Percentiles rank a stretch among this genome's conserved stretches.
Conservation (phyloP, 2,888 invertebrate genomes). For the Idaea dimidiata region DNA sequence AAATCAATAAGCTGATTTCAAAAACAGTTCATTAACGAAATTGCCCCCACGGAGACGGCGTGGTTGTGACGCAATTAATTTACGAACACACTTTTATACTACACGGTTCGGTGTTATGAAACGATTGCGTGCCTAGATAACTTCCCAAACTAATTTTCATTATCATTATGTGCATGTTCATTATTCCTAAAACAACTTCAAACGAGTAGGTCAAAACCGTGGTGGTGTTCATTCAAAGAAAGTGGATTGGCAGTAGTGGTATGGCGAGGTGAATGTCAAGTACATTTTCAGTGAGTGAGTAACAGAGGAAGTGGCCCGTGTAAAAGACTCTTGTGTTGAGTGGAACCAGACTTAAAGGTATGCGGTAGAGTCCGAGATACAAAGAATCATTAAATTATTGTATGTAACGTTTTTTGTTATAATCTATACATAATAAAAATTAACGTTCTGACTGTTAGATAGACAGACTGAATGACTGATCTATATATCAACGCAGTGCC, state of each 20-base stretch:
- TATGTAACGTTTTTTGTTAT: too few species aligned
- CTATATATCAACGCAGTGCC: too few species aligned
- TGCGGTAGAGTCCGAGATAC: too few species aligned
- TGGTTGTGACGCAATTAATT: conserved; percentile 24
- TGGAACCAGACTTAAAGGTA: conserved; percentile 6
- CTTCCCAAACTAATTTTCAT: conserved; percentile 35
- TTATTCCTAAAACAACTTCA: conserved; percentile 9
- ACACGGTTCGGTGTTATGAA: conserved; percentile 28
- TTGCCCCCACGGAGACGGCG: conserved; percentile 16
- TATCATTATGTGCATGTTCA: conserved; percentile 19
- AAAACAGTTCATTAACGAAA: conserved; percentile 27
- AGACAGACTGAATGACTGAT: too few species aligned
- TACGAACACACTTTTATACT: conserved; percentile 8
- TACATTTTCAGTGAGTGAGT: conserved; percentile 22
- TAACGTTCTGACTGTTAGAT: too few species aligned
- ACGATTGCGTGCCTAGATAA: conserved; percentile 33
- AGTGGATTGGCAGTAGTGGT: conserved; percentile 15
- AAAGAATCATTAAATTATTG: too few species aligned
- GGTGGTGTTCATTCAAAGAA: conserved; percentile 15
- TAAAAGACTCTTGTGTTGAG: conserved; percentile 28
- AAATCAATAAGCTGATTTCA: conserved; percentile 9
- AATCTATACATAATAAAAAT: too few species aligned
- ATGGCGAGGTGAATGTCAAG: conserved; percentile 25
- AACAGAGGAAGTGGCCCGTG: conserved; percentile 34
- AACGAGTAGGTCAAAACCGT: conserved; percentile 8